Percentiles rank a stretch among this genome's conserved stretches.
Conservation (phyloP, 2,113 vertebrate genomes). For the Trogon surrucura region DNA sequence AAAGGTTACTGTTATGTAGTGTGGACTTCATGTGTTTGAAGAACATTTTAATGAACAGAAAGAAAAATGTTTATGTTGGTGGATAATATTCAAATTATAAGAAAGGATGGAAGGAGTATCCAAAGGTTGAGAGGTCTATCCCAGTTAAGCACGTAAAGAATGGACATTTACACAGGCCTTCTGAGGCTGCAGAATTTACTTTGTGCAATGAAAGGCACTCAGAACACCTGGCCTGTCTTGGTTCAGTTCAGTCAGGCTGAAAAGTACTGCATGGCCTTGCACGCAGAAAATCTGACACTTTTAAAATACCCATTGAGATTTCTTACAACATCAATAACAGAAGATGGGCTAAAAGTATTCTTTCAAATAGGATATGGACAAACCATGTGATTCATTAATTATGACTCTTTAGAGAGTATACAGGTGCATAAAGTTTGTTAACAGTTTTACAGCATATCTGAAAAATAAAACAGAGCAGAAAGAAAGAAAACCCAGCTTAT, state of each 20-base stretch:
- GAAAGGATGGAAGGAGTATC: background rate
- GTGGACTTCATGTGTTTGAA: background rate
- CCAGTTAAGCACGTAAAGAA: background rate
- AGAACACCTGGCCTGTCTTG: background rate
- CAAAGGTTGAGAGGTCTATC: background rate
- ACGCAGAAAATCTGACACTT: background rate
- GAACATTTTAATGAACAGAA: background rate
- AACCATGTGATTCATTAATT: conserved; percentile 14
- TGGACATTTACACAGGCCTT: background rate
- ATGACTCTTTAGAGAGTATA: background rate
- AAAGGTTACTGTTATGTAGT: background rate
- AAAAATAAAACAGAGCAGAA: background rate
- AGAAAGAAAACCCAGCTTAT: background rate
- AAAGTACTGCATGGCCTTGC: background rate
- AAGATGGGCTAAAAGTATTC: background rate
- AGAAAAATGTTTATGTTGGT: background rate
- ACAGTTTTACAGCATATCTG: background rate
- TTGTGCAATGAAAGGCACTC: background rate
- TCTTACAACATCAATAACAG: background rate
- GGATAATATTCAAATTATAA: background rate
- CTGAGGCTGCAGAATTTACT: background rate
- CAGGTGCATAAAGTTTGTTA: background rate
- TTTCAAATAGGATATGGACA: conserved; percentile 10
- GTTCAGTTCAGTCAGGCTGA: background rate
- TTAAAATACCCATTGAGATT: background rate